phyloP scores from a whole-genome alignment of 2,797 vertebrate genomes.

The Anolis apletophallus region DNA sequence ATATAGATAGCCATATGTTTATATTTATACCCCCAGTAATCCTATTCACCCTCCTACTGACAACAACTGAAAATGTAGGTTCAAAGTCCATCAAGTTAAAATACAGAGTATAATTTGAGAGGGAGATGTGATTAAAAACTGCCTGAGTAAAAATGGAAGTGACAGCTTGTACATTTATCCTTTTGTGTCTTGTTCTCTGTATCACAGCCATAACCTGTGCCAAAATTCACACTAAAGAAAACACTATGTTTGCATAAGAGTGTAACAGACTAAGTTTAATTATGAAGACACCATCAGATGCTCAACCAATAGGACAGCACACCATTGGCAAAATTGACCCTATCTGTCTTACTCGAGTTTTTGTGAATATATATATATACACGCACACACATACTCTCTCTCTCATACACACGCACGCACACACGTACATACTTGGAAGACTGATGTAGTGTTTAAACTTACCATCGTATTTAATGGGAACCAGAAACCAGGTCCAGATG shows the following conservation, averaged over 20 bases:
- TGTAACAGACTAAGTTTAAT: neutral
- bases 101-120: neutral
- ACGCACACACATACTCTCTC: too few species aligned
- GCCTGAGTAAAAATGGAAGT: neutral
- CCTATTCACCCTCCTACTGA: neutral
- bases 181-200: neutral
- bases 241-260: neutral
- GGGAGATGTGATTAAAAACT: neutral
- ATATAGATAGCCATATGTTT: neutral
- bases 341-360: neutral
- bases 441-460: constrained; percentile 24
- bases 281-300: neutral
- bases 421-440: constrained; percentile 44
- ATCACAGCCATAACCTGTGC: neutral
- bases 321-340: neutral
- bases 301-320: neutral
- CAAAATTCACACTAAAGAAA: constrained; percentile 20
- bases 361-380: too few species aligned
- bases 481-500: constrained; percentile 43
- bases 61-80: neutral
- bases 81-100: neutral
- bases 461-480: constrained; percentile 12
- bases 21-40: neutral
- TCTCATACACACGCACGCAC: neutral
- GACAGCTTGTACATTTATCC: neutral